phyloP scores from a whole-genome alignment of 2,113 vertebrate genomes.

The Dasyurus viverrinus region DNA sequence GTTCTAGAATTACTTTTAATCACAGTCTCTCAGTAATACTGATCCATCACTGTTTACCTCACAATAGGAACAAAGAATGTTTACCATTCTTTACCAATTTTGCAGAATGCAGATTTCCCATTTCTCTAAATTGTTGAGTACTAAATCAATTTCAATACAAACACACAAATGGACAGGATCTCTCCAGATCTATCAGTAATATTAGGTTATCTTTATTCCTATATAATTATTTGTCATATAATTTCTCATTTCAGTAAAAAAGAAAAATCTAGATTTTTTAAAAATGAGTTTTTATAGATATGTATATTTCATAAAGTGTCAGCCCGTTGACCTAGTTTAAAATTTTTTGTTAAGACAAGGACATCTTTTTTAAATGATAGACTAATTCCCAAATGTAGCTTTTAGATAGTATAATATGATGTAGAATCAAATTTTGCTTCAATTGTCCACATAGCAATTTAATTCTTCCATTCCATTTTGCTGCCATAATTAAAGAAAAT shows the following conservation, averaged over 20 bases:
- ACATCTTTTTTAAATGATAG: background rate
- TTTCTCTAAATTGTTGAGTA: background rate
- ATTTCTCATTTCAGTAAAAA: background rate
- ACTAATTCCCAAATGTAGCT: background rate
- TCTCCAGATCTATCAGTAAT: background rate
- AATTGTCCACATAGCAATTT: background rate
- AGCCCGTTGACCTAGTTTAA: background rate
- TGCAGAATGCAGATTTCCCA: background rate
- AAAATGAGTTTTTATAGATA: background rate
- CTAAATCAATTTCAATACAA: background rate
- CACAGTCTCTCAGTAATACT: background rate
- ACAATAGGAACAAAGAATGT: background rate
- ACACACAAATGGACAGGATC: background rate
- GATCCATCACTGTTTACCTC: background rate
- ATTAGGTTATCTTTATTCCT: background rate
- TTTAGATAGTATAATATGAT: background rate
- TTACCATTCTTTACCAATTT: background rate
- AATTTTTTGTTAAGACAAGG: background rate
- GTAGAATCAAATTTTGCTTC: background rate
- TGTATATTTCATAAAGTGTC: background rate
- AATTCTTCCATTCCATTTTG: constrained; percentile 10
- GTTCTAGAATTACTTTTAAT: constrained; percentile 1
- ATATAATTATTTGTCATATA: background rate
- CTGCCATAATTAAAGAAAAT: background rate
- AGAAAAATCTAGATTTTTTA: background rate